phyloP scores from a whole-genome alignment of 1,140 invertebrate species.

The Drosophila prosaltans region DNA sequence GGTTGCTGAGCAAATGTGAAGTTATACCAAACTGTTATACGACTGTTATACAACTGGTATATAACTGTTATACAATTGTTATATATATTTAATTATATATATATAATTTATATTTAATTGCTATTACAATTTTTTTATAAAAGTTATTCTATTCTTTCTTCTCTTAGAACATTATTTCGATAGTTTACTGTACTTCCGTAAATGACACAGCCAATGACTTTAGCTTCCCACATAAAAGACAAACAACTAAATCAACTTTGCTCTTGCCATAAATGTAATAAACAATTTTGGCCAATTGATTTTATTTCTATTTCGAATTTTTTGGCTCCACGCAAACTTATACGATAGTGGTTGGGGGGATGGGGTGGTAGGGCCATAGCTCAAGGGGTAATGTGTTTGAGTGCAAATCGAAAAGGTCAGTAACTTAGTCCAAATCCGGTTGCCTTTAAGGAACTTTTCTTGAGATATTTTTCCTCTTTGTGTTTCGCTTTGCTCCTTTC shows the following conservation, averaged over 20 bases:
- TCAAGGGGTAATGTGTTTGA: conserved; percentile 96
- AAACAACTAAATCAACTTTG: not conserved
- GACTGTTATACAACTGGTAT: not conserved
- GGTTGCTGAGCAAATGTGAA: too few relatives aligned
- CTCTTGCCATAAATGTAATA: conserved; percentile 2
- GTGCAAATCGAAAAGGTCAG: conserved; percentile 96
- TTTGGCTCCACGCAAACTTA: not conserved
- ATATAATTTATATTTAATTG: too few relatives aligned
- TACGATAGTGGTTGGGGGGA: too few relatives aligned
- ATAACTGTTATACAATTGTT: not conserved
- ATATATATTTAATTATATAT: too few relatives aligned
- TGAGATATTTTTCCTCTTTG: conserved; percentile 2
- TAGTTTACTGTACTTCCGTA: not conserved
- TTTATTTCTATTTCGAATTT: conserved; percentile 37
- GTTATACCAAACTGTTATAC: not conserved
- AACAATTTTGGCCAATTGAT: conserved; percentile 38
- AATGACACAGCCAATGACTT: not conserved
- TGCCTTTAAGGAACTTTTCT: conserved; percentile 87
- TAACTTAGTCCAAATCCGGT: conserved; percentile 93
- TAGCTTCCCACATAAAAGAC: not conserved
- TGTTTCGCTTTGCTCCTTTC: too few relatives aligned
- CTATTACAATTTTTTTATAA: too few relatives aligned
- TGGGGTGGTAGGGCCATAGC: conserved; percentile 89
- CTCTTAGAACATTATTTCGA: not conserved
- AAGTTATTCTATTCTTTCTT: not conserved